Evolutionary conservation across 2,113 vertebrate species (phyloP), one percentile per base, ranked within the genome.

Genomic region (Dipodomys ordii): DNA sequence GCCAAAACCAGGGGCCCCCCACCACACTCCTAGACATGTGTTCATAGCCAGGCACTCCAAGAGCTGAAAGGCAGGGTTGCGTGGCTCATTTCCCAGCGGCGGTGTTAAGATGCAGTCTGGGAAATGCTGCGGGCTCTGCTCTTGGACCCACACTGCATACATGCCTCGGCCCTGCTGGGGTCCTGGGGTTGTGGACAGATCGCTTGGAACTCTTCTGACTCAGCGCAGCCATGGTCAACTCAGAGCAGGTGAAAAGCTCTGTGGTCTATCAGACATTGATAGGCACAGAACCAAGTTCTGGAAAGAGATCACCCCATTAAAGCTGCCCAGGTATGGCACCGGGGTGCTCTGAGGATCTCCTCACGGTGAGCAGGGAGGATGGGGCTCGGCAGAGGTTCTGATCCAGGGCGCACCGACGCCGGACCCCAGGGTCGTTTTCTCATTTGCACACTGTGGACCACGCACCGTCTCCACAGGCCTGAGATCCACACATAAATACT

Each of bases 381-480:
- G 0, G 83, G 69, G 46, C n/a, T 69, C 3, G 12, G 3, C 6
- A 44, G 64, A 77, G 2, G 49, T 7, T 49, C 27, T 30, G 44
- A 23, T 4, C n/a, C 7, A 0, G 74, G 22, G 46, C 62, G 49
- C 30, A 20, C 49, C 1, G 49, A n/a, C 11, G 23, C 23, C 7
- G 46, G 1, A 19, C 30, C 32, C 57, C 35, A 22, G 2, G 35
- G 35, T 23, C 4, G 0, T 76, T 19, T 71, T 32, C 81, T 69
- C 35, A 0, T 71, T 35, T 28, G 4, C 20, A 1, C 8, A 11
- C 20, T 10, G 0, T 32, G 11, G 19, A 20, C 15, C 3, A 4
- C 0, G 0, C 7, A 68, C 23, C 5, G 20, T 27, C 67, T 71
- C 53, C 20, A 2, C 0, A 18, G 44, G 44, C 1, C 12, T 3